These are phyloP conservation scores for Lamproptera curius DNA, from an alignment of 2,888 invertebrate genomes.

Conservation along the genomic window DNA sequence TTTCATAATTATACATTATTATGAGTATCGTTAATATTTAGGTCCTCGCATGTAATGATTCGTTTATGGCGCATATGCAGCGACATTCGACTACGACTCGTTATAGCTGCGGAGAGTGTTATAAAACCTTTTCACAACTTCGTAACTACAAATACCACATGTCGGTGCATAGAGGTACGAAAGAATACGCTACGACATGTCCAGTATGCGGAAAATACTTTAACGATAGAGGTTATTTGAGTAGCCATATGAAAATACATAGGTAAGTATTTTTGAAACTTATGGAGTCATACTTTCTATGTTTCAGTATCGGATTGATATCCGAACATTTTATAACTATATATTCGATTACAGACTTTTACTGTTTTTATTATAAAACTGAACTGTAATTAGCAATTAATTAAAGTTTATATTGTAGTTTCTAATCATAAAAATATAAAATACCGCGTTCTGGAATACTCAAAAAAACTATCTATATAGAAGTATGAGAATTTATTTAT, in stretches of 20 bases:
- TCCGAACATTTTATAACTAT: too few species aligned
- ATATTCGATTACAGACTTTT: too few species aligned
- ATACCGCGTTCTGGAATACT: too few species aligned
- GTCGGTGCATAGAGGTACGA: slow-evolving; percentile 89
- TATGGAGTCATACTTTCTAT: too few species aligned
- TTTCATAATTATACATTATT: too few species aligned
- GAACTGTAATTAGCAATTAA: too few species aligned
- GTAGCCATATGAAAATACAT: slow-evolving; percentile 92
- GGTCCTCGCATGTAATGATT: slow-evolving; percentile 45
- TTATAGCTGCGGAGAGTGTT: slow-evolving; percentile 85
- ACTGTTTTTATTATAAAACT: too few species aligned
- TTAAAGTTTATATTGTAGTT: too few species aligned
- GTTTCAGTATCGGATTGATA: too few species aligned
- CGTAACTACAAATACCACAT: slow-evolving; percentile 91
- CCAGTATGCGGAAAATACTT: slow-evolving; percentile 87
- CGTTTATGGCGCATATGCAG: slow-evolving; percentile 40
- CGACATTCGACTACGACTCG: slow-evolving; percentile 61
- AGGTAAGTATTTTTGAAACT: slow-evolving; percentile 46
- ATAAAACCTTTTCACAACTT: slow-evolving; percentile 89
- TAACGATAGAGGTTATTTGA: slow-evolving; percentile 90
- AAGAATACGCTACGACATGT: slow-evolving; percentile 86
- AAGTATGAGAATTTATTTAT: too few species aligned
- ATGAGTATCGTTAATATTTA: slow-evolving; percentile 28
- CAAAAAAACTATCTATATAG: too few species aligned
- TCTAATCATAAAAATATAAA: too few species aligned